These are phyloP conservation scores for Merodon equestris DNA, from an alignment of 2,888 invertebrate species.

Conservation along the genomic window DNA sequence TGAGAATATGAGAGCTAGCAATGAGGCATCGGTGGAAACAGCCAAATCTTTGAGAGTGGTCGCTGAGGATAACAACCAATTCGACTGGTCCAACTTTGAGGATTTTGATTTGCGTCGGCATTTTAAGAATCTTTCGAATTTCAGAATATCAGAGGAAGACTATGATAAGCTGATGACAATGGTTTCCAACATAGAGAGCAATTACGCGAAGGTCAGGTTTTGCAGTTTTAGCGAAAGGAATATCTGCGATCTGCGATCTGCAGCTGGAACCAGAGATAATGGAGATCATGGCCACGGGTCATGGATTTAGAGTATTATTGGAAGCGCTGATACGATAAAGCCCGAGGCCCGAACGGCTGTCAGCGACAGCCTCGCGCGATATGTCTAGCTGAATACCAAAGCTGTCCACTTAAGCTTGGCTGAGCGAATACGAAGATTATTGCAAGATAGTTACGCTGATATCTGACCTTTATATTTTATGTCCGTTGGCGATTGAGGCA, in stretches of 20 bases:
- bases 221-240: slow-evolving; percentile 83
- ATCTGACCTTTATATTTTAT: slow-evolving; percentile 90
- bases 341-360: slow-evolving; percentile 84
- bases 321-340: slow-evolving; percentile 89
- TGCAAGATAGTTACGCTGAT: slow-evolving; percentile 85
- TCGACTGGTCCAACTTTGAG: slow-evolving; percentile 86
- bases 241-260: slow-evolving; percentile 86
- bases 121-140: slow-evolving; percentile 85
- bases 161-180: slow-evolving; percentile 82
- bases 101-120: slow-evolving; percentile 86
- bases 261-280: slow-evolving; percentile 88
- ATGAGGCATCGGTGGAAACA: slow-evolving; percentile 74
- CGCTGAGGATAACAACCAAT: slow-evolving; percentile 78
- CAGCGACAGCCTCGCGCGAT: slow-evolving; percentile 82
- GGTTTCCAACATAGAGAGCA: slow-evolving; percentile 86
- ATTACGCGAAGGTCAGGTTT: slow-evolving; percentile 88
- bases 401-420: slow-evolving; percentile 85
- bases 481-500: slow-evolving; percentile 86
- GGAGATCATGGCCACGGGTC: slow-evolving; percentile 83
- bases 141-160: slow-evolving; percentile 86
- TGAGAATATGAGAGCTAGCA: slow-evolving; percentile 82
- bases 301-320: slow-evolving; percentile 89
- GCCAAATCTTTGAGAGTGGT: slow-evolving; percentile 78
- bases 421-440: slow-evolving; percentile 85
- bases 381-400: slow-evolving; percentile 84